Base-by-base conservation (phyloP, 1,140 invertebrate species). In the Polypedilum pembai region DNA sequence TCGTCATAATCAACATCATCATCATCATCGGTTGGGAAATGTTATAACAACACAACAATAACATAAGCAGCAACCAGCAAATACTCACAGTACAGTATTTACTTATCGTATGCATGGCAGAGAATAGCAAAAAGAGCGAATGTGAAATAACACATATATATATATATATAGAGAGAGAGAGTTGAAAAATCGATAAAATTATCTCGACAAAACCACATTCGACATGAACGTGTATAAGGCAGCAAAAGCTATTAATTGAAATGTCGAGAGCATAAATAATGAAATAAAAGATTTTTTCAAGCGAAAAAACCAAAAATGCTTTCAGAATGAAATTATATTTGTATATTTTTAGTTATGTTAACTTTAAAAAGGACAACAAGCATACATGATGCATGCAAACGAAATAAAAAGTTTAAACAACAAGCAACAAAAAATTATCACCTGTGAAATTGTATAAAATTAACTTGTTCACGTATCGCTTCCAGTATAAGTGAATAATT, bases 381-480 rank as follows among this genome's bases (percentile, higher is more conserved):
- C 12, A 45, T 45, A 10, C 41, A 8, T 45, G 41, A 3, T n/a
- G 7, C 41, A 56, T 15, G n/a, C 12, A 56, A 8, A 56, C 3
- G 15, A 12, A 12, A 56, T 4, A 56, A 56, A 12, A 56, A 15
- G n/a, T n/a, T 56, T 56, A 12, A 33, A 33, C 24, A 33, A 33
- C 24, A 33, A 33, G 24, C 24, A 33, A 56, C 12, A 66, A 18
- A 18, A 69, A 69, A 69, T 69, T 69, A 69, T 69, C 17, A 69
- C 65, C 65, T 21, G 65, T 69, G 65, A 69, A 69, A 69, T 69
- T 69, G 65, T 69, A 69, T 69, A 69, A 69, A 69, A 69, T 69
- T 69, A 69, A 69, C 20, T 69, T 21, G 65, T 69, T 20, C 65
- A 69, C 5, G 17, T 69, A 20, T 69, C 20, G 17, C 17, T 21